Conservation (phyloP, 2,888 invertebrate species). For the Tenthredo distinguenda region DNA sequence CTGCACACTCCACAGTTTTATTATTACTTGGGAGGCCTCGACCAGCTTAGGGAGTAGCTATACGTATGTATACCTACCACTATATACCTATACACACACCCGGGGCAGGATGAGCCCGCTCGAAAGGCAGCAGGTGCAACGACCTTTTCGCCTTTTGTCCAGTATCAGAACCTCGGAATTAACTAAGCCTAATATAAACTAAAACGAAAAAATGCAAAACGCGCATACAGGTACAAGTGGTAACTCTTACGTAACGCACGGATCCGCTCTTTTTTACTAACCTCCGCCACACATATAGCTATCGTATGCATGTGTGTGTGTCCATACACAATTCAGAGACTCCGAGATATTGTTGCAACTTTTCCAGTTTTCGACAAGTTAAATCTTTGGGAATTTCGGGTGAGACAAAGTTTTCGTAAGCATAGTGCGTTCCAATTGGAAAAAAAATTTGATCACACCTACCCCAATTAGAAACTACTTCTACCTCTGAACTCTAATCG, state of each 20-base stretch:
- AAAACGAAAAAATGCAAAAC: background rate
- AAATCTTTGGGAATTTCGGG: background rate
- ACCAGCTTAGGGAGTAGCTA: constrained; percentile 18
- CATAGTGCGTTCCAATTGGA: background rate
- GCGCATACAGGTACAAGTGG: background rate
- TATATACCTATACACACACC: constrained; percentile 12
- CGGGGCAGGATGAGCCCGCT: background rate
- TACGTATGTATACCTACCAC: background rate
- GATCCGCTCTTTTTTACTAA: too few relatives aligned
- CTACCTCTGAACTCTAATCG: background rate
- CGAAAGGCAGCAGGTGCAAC: constrained; percentile 37
- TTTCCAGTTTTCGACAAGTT: background rate
- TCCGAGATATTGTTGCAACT: background rate
- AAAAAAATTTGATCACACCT: background rate
- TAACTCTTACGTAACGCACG: background rate
- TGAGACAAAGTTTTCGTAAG: background rate
- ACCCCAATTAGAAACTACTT: constrained; percentile 17
- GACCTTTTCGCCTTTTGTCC: constrained; percentile 5
- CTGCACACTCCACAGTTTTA: constrained; percentile 13
- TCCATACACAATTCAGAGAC: background rate
- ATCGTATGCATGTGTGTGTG: background rate
- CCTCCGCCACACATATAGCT: background rate
- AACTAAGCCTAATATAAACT: background rate
- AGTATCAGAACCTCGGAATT: background rate
- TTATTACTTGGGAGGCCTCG: constrained; percentile 16